phyloP scores from a whole-genome alignment of 1,140 invertebrate species.

The Nilaparvata lugens region DNA sequence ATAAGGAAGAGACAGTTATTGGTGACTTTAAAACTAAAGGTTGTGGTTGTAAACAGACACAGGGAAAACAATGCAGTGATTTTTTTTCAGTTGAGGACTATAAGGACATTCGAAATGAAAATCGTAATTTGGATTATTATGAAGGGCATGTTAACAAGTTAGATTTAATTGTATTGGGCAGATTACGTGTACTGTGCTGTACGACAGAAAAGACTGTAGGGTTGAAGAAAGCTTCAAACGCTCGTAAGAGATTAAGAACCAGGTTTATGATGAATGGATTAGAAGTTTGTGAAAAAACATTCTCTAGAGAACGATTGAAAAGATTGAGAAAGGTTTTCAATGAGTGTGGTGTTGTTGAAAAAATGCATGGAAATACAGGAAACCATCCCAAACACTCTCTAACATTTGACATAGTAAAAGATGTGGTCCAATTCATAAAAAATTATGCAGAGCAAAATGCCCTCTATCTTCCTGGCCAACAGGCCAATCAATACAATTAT shows the following conservation, averaged over 20 bases:
- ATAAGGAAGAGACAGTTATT: not conserved
- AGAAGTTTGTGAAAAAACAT: slow-evolving; percentile 10
- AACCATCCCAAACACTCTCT: slow-evolving; percentile 1
- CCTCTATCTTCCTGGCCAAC: slow-evolving; percentile 4
- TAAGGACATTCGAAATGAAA: not conserved
- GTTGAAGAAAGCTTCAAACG: not conserved
- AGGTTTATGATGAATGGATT: not conserved
- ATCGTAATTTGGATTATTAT: not conserved
- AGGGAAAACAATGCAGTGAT: not conserved
- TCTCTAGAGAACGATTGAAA: slow-evolving; percentile 8
- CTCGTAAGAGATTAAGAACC: not conserved
- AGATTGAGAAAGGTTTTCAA: slow-evolving; percentile 6
- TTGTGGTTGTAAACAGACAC: not conserved
- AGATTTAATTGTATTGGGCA: not conserved
- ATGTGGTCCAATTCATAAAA: slow-evolving; percentile 8
- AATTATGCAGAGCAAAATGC: slow-evolving; percentile 14
- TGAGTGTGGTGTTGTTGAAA: not conserved
- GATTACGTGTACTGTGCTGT: not conserved
- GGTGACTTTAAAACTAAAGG: not conserved
- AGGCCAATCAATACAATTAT: not conserved
- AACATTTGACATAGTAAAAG: not conserved
- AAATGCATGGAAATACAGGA: slow-evolving; percentile 7
- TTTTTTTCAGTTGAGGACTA: not conserved
- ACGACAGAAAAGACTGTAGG: not conserved
- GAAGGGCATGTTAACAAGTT: not conserved